Evolutionary conservation across 2,888 invertebrate genomes (phyloP).

Genomic region (Ochropleura leucogaster): DNA sequence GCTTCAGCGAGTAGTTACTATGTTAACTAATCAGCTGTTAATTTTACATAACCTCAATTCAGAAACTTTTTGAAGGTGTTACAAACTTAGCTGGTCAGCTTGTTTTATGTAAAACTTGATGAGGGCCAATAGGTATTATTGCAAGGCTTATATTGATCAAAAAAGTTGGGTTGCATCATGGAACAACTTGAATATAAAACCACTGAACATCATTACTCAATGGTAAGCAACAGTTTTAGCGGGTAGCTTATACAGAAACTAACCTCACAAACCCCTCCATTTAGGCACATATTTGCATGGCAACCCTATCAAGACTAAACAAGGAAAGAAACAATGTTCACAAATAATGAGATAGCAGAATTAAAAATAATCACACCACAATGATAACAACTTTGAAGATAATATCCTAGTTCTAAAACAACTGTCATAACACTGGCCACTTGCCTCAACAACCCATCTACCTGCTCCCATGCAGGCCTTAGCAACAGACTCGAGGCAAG

Average conservation of each 20-base stretch:
- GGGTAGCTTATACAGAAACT: not conserved
- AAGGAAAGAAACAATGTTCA: constrained; percentile 29
- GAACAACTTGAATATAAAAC: not conserved
- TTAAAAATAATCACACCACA: constrained; percentile 54
- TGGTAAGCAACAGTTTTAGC: not conserved
- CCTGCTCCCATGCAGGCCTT: constrained; percentile 49
- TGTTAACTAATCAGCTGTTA: constrained; percentile 40
- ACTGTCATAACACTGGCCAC: constrained; percentile 45
- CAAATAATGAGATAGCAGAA: constrained; percentile 50
- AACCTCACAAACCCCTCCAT: constrained; percentile 29
- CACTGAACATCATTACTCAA: not conserved
- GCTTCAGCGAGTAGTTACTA: not conserved
- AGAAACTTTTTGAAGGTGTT: not conserved
- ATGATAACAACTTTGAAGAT: constrained; percentile 63
- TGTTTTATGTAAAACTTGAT: not conserved
- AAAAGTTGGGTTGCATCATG: constrained; percentile 4
- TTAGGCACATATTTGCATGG: constrained; percentile 13
- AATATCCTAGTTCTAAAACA: constrained; percentile 45
- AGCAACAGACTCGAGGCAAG: constrained; percentile 57
- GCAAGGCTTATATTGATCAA: not conserved
- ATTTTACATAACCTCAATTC: constrained; percentile 44
- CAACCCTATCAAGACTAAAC: constrained; percentile 24
- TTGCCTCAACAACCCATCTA: constrained; percentile 26
- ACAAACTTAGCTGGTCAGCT: not conserved
- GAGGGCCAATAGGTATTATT: not conserved